Evolutionary conservation across 2,888 invertebrate genomes (phyloP).

Genomic region (Miltochrista miniata): DNA sequence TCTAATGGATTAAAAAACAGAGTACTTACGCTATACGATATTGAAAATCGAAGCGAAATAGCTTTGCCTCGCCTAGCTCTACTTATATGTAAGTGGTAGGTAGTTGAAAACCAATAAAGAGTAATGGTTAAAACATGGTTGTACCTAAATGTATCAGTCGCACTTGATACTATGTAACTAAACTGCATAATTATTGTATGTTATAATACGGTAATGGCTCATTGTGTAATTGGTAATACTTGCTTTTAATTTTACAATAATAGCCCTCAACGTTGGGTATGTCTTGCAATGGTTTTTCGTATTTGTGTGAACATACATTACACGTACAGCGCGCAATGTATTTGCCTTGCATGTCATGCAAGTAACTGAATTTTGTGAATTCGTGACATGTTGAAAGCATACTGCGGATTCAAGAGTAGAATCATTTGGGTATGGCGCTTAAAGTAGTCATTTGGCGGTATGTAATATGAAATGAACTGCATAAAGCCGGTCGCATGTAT

Average conservation of each 20-base stretch:
- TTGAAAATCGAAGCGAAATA: no score
- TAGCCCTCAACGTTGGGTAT: conserved; percentile 32
- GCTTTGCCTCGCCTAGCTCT: no score
- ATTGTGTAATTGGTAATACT: conserved; percentile 16
- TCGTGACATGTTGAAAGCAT: conserved; percentile 49
- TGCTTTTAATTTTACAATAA: conserved; percentile 26
- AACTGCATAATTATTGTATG: background rate
- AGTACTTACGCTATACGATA: no score
- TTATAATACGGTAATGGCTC: conserved; percentile 1
- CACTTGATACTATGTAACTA: background rate
- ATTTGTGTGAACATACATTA: conserved; percentile 45
- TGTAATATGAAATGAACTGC: conserved; percentile 47
- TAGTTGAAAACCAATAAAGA: no score
- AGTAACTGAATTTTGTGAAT: conserved; percentile 55
- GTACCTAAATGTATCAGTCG: background rate
- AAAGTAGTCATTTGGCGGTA: conserved; percentile 73
- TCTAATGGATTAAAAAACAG: no score
- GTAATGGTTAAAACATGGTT: background rate
- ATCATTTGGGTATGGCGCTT: conserved; percentile 60
- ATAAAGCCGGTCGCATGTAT: conserved; percentile 17
- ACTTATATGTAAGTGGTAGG: no score
- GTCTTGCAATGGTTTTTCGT: conserved; percentile 34
- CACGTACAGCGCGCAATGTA: conserved; percentile 55
- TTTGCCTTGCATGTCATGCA: conserved; percentile 59
- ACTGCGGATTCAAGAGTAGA: conserved; percentile 56